Conservation (phyloP, 2,797 vertebrate species). For the Pipistrellus kuhlii region DNA sequence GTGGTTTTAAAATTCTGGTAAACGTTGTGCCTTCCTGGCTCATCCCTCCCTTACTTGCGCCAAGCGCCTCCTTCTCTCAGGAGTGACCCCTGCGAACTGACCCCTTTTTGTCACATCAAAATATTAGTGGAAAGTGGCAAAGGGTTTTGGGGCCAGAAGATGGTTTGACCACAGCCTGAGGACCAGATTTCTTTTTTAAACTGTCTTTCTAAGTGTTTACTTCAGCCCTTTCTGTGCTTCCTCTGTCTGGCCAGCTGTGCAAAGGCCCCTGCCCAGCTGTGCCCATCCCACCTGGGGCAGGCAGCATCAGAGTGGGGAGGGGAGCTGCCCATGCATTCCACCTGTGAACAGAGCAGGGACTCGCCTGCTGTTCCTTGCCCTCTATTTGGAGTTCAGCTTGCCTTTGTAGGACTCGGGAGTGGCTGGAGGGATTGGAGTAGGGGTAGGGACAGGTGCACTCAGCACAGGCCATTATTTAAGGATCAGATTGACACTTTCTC, state of each 20-base stretch:
- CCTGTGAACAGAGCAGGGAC: too few relatives aligned
- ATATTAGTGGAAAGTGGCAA: background rate
- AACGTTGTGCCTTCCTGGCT: background rate
- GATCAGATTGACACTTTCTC: background rate
- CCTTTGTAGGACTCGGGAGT: too few relatives aligned
- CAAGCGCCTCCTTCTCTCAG: background rate
- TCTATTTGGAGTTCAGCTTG: too few relatives aligned
- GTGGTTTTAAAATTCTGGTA: background rate
- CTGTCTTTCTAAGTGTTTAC: background rate
- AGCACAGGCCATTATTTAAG: background rate
- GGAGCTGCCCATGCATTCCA: too few relatives aligned
- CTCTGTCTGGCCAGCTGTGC: background rate
- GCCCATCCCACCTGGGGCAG: too few relatives aligned
- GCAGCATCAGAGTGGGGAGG: too few relatives aligned
- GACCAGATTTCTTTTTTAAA: background rate
- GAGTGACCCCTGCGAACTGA: background rate
- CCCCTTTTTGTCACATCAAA: background rate
- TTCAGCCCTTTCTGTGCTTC: slow-evolving; percentile 43
- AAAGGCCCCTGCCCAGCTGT: background rate
- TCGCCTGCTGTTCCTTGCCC: too few relatives aligned
- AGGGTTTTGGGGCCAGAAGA: background rate
- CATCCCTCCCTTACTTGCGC: background rate
- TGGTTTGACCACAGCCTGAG: background rate
- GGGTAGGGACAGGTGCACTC: background rate
- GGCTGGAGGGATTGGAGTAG: too few relatives aligned